Evolutionary conservation across 2,888 invertebrate species (phyloP).

Genomic region (Lordiphosa fenestrarum): DNA sequence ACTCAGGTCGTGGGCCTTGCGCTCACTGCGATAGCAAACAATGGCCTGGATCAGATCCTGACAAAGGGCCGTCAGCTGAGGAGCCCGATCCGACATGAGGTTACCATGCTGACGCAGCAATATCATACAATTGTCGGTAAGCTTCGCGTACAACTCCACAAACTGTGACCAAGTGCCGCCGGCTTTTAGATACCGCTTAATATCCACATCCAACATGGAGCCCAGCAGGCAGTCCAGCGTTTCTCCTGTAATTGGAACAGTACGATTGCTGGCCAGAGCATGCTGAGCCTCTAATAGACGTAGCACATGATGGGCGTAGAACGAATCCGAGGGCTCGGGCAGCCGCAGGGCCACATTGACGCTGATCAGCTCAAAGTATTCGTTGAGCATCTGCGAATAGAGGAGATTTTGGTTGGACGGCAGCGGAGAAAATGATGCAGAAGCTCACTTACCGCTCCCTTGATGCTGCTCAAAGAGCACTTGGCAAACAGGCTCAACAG

Average conservation of each 20-base stretch:
- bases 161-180: slow-evolving; percentile 67
- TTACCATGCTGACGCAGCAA: slow-evolving; percentile 69
- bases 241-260: slow-evolving; percentile 74
- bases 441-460: slow-evolving; percentile 68
- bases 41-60: slow-evolving; percentile 77
- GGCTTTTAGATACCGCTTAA: slow-evolving; percentile 63
- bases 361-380: slow-evolving; percentile 76
- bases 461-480: slow-evolving; percentile 73
- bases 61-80: slow-evolving; percentile 75
- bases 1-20: slow-evolving; percentile 64
- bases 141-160: slow-evolving; percentile 52
- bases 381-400: slow-evolving; percentile 76
- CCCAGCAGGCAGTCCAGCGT: slow-evolving; percentile 76
- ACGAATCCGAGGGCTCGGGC: slow-evolving; percentile 21
- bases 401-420: neutral
- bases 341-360: slow-evolving; percentile 62
- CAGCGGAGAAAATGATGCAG: no score
- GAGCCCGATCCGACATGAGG: slow-evolving; percentile 75
- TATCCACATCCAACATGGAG: slow-evolving; percentile 74
- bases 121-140: slow-evolving; percentile 65
- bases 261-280: slow-evolving; percentile 67
- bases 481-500: slow-evolving; percentile 72
- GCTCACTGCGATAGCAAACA: slow-evolving; percentile 77
- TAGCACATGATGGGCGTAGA: slow-evolving; percentile 40
- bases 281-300: slow-evolving; percentile 70